Evolutionary conservation across 2,113 vertebrate genomes (phyloP).

Genomic region (Gadus macrocephalus): DNA sequence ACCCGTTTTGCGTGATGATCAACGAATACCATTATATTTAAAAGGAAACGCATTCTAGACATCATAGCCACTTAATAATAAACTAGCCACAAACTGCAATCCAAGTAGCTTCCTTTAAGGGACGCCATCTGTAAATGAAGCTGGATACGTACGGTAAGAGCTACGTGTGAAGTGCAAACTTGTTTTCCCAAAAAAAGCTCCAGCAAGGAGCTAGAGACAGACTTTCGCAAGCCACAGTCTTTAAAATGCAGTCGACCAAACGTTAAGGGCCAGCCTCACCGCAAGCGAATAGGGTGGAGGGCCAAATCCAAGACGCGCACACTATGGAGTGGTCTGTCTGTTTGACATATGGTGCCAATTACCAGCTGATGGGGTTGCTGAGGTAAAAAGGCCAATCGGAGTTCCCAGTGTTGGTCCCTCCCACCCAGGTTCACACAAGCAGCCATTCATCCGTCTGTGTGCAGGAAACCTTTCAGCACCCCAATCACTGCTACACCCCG

Average conservation of each 20-base stretch:
- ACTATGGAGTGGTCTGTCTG: constrained; percentile 41
- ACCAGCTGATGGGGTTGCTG: constrained; percentile 51
- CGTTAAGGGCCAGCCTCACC: constrained; percentile 8
- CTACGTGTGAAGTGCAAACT: not conserved
- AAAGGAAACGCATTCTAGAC: too few species aligned
- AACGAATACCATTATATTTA: too few species aligned
- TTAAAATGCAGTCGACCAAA: constrained; percentile 10
- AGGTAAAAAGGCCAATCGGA: constrained; percentile 61
- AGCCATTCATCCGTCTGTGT: constrained; percentile 57
- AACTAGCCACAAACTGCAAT: too few species aligned
- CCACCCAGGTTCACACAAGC: constrained; percentile 61
- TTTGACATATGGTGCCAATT: constrained; percentile 71
- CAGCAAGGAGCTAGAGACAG: not conserved
- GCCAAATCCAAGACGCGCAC: constrained; percentile 34
- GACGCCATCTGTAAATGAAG: not conserved
- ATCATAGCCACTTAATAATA: too few species aligned
- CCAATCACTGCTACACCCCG: constrained; percentile 52
- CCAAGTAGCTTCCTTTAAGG: not conserved
- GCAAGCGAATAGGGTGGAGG: constrained; percentile 8
- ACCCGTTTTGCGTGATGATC: too few species aligned
- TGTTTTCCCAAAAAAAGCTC: not conserved
- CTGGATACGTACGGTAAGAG: too few species aligned
- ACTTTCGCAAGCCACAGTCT: not conserved
- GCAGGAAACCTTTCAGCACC: constrained; percentile 50
- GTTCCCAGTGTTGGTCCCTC: constrained; percentile 49